Evolutionary conservation across 1,140 invertebrate genomes (phyloP).

Genomic region (Anastatus disparis): DNA sequence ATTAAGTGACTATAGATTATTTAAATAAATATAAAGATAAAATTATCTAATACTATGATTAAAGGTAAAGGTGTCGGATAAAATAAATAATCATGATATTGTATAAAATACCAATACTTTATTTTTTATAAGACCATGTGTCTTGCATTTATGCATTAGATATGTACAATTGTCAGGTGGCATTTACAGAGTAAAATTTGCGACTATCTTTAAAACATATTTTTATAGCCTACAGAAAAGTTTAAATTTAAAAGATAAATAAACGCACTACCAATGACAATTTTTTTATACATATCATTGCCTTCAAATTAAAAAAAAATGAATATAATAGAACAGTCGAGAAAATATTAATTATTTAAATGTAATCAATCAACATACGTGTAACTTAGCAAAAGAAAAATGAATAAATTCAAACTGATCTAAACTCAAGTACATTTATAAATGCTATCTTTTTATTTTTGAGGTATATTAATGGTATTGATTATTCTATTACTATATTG

Average conservation of each 20-base stretch:
- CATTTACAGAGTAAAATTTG: conserved; percentile 54
- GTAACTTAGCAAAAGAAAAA: background rate
- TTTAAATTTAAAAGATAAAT: conserved; percentile 27
- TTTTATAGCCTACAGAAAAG: conserved; percentile 22
- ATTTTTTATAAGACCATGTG: conserved; percentile 48
- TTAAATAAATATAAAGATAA: too few relatives aligned
- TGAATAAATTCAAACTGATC: background rate
- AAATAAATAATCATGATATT: conserved; percentile 35
- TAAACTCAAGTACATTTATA: conserved; percentile 1
- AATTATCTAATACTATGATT: too few relatives aligned
- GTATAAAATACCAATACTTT: conserved; percentile 63
- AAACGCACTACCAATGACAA: conserved; percentile 12
- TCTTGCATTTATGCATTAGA: conserved; percentile 43
- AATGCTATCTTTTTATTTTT: too few relatives aligned
- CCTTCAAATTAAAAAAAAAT: background rate
- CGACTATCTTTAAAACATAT: conserved; percentile 51
- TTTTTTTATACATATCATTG: conserved; percentile 3
- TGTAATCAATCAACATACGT: background rate
- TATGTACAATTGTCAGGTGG: conserved; percentile 52
- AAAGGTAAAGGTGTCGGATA: conserved; percentile 3
- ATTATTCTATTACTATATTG: background rate
- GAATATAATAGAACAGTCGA: conserved; percentile 5
- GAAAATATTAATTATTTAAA: background rate
- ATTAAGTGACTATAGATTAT: too few relatives aligned
- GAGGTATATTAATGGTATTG: conserved; percentile 11